phyloP scores from a whole-genome alignment of 92 coral and sea anemone genomes.

The Parazoanthus swiftii region DNA sequence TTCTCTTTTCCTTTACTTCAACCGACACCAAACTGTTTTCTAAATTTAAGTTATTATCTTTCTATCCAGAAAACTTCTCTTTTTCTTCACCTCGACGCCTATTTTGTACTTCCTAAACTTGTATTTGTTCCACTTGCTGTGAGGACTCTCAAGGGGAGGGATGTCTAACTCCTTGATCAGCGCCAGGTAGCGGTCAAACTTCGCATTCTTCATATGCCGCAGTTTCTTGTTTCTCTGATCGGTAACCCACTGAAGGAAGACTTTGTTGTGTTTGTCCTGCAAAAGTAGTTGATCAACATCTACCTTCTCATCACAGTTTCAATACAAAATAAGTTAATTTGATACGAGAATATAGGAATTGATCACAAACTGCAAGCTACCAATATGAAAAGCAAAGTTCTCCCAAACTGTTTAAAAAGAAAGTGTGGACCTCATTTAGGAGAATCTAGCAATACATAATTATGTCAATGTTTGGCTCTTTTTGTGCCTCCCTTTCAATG shows the following conservation, averaged over 20 bases:
- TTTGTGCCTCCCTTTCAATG: no score
- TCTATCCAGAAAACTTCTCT: conserved; percentile 69
- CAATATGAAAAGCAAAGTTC: no score
- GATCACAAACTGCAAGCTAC: no score
- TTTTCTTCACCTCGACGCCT: conserved; percentile 86
- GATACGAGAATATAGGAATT: no score
- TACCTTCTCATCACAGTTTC: no score
- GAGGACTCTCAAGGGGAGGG: conserved; percentile 70
- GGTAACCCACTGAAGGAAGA: conserved; percentile 77
- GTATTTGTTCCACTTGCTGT: conserved; percentile 85
- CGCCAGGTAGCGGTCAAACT: conserved; percentile 81
- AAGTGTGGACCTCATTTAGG: no score
- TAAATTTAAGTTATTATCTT: conserved; percentile 47
- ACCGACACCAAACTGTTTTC: no score
- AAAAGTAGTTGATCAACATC: neutral
- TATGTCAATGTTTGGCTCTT: no score
- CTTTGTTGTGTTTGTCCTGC: conserved; percentile 91
- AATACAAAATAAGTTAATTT: no score
- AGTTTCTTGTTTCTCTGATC: conserved; percentile 86
- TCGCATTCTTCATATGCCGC: conserved; percentile 56
- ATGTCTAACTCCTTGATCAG: conserved; percentile 69
- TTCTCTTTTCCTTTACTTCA: no score
- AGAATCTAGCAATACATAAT: no score
- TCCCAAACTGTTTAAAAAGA: no score
- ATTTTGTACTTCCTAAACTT: conserved; percentile 84